phyloP scores from a whole-genome alignment of 2,113 vertebrate genomes.

The Sturnira hondurensis region DNA sequence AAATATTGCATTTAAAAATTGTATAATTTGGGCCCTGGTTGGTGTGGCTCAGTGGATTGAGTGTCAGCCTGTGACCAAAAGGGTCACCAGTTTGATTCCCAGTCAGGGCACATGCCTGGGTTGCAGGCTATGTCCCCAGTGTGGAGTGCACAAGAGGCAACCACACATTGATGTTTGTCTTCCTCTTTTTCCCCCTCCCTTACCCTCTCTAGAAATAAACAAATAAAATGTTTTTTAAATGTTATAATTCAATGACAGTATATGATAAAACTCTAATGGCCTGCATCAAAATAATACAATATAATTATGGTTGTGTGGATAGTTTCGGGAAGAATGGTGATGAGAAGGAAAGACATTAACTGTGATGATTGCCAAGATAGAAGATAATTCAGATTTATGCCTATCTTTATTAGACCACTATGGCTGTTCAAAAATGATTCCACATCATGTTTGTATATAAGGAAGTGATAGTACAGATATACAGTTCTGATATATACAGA shows the following conservation, averaged over 20 bases:
- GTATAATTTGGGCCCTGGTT: neutral
- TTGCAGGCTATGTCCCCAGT: no score
- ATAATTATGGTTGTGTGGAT: no score
- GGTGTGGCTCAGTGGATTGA: no score
- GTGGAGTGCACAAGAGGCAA: no score
- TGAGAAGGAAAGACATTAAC: neutral
- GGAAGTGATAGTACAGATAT: neutral
- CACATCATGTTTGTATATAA: neutral
- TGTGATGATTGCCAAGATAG: accelerated
- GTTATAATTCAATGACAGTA: neutral
- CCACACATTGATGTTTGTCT: no score
- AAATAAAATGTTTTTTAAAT: no score
- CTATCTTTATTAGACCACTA: neutral
- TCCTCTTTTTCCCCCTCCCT: no score
- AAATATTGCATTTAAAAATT: neutral
- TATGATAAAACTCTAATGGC: neutral
- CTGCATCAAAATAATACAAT: neutral
- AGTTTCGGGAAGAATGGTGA: neutral
- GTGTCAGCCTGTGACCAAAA: no score
- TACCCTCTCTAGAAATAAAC: no score
- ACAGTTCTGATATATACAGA: no score
- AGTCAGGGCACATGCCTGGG: no score
- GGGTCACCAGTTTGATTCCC: no score
- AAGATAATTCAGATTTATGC: neutral
- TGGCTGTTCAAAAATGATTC: neutral